Conservation (phyloP, 1,140 invertebrate species). For the Trialeurodes vaporariorum region DNA sequence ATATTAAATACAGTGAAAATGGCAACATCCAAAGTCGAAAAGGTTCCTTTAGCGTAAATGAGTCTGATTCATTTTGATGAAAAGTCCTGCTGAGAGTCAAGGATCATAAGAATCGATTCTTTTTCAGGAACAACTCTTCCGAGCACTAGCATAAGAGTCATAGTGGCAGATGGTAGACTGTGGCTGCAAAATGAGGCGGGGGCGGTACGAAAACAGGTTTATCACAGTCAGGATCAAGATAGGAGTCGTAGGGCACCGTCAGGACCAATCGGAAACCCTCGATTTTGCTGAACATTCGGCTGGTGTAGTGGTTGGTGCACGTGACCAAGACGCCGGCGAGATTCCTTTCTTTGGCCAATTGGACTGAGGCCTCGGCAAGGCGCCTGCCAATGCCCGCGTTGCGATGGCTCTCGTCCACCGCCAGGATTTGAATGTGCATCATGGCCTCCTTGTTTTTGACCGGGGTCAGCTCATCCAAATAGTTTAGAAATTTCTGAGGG, state of each 20-base stretch:
- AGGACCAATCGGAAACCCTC: background rate
- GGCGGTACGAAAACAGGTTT: background rate
- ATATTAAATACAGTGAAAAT: too few species aligned
- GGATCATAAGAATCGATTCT: too few species aligned
- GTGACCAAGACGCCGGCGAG: background rate
- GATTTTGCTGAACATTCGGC: background rate
- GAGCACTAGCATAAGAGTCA: too few species aligned
- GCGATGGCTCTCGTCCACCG: background rate
- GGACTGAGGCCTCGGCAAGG: background rate
- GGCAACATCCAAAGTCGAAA: too few species aligned
- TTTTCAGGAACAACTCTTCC: too few species aligned
- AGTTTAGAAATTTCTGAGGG: background rate
- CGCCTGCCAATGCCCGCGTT: background rate
- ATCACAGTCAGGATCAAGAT: background rate
- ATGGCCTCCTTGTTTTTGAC: background rate
- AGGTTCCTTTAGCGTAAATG: too few species aligned
- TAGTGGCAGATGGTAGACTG: background rate
- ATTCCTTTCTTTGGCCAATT: background rate
- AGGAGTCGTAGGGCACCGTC: background rate
- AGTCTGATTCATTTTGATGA: too few species aligned
- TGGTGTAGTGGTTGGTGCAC: background rate
- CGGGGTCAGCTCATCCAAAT: background rate
- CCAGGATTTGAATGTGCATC: background rate
- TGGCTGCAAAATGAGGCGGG: background rate
- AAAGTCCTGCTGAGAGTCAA: too few species aligned